Evolutionary conservation across 2,797 vertebrate species (phyloP).

Genomic region (Crenichthys baileyi): DNA sequence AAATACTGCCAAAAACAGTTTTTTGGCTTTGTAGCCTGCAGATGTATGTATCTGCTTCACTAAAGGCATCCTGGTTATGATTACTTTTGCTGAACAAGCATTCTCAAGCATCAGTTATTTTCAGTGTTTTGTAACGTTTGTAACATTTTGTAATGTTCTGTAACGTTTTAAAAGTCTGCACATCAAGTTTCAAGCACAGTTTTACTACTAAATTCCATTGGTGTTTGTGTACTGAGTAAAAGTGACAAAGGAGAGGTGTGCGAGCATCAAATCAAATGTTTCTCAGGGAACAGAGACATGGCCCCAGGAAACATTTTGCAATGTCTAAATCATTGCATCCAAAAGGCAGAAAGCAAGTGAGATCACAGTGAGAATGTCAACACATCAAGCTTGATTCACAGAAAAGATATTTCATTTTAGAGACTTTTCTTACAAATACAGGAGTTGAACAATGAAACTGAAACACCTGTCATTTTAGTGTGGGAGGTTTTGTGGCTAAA

Average conservation of each 20-base stretch:
- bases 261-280: not conserved
- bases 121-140: not conserved
- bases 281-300: not conserved
- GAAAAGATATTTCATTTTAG: not conserved
- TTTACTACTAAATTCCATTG: not conserved
- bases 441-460: too few relatives aligned
- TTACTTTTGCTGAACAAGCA: not conserved
- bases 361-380: constrained; percentile 7
- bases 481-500: too few relatives aligned
- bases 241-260: not conserved
- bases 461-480: too few relatives aligned
- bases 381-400: constrained; percentile 2
- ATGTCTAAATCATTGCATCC: not conserved
- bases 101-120: not conserved
- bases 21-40: not conserved
- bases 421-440: not conserved
- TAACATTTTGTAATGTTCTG: too few relatives aligned
- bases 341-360: not conserved
- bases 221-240: not conserved
- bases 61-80: not conserved
- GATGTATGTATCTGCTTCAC: not conserved
- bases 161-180: not conserved
- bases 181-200: not conserved
- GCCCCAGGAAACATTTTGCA: not conserved
- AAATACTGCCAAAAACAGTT: not conserved